Conservation (phyloP, 1,140 invertebrate species). For the Sycophila sp. region DNA sequence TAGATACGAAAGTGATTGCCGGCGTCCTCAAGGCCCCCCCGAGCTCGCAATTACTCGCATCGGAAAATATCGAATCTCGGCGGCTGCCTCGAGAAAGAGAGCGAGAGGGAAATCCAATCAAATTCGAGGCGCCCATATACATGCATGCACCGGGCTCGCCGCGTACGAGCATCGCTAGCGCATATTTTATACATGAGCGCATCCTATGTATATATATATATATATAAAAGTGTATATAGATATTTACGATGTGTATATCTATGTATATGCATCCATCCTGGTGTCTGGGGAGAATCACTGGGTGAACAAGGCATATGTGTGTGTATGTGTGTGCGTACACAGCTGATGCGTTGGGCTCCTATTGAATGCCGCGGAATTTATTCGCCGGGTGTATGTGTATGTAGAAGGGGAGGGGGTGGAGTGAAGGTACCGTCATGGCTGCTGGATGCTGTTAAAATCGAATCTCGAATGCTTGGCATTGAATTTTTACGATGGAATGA, state of each 20-base stretch:
- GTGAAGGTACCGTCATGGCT: neutral
- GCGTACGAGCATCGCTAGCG: neutral
- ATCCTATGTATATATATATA: too few species aligned
- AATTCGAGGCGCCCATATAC: neutral
- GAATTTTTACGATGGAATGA: neutral
- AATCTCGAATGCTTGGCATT: neutral
- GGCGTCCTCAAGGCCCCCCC: too few species aligned
- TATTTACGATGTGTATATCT: too few species aligned
- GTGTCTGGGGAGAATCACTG: too few species aligned
- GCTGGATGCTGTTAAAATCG: too few species aligned
- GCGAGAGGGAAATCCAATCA: constrained; percentile 17
- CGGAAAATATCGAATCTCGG: constrained; percentile 5
- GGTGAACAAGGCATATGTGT: too few species aligned
- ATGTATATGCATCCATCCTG: neutral
- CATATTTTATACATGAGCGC: too few species aligned
- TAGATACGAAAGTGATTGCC: constrained; percentile 14
- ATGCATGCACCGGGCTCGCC: neutral
- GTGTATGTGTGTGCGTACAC: neutral
- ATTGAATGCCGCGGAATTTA: neutral
- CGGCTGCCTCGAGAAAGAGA: neutral
- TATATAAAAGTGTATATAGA: too few species aligned
- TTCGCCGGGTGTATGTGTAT: neutral
- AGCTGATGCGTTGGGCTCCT: too few species aligned
- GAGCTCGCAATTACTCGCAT: constrained; percentile 9
- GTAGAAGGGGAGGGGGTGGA: too few species aligned